phyloP scores from a whole-genome alignment of 1,140 invertebrate genomes.

The Saccostrea echinata region DNA sequence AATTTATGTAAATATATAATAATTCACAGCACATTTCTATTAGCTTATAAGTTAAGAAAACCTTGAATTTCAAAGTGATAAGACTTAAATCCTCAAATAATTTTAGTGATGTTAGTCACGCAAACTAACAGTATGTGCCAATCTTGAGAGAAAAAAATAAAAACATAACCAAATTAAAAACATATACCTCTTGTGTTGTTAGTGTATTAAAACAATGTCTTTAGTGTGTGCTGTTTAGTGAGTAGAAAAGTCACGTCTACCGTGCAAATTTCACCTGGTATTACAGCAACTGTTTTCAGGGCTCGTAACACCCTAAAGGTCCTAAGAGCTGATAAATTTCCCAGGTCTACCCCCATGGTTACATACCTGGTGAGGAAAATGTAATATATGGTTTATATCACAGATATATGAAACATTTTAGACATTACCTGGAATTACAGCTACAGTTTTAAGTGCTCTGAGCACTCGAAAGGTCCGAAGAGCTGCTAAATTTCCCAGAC shows the following conservation, averaged over 20 bases:
- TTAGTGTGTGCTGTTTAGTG: background rate
- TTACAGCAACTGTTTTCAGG: slow-evolving; percentile 97
- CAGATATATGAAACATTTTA: slow-evolving; percentile 21
- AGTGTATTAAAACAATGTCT: background rate
- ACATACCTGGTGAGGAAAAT: slow-evolving; percentile 89
- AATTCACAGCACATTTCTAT: background rate
- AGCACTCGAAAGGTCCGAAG: slow-evolving; percentile 96
- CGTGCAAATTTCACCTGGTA: slow-evolving; percentile 87
- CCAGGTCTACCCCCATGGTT: slow-evolving; percentile 91
- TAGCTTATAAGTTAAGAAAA: background rate
- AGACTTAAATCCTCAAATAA: background rate
- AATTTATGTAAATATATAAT: background rate
- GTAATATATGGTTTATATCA: slow-evolving; percentile 29
- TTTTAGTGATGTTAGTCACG: background rate
- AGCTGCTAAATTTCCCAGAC: slow-evolving; percentile 94
- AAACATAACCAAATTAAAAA: background rate
- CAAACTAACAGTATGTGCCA: background rate
- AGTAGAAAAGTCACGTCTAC: slow-evolving; percentile 20
- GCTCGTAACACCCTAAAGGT: slow-evolving; percentile 97
- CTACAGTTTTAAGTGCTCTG: slow-evolving; percentile 97
- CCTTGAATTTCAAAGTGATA: background rate
- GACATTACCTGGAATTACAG: slow-evolving; percentile 93
- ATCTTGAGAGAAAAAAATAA: background rate
- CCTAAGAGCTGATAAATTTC: slow-evolving; percentile 94
- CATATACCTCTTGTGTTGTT: background rate